Base-by-base conservation (phyloP, 2,888 invertebrate genomes). In the Caenorhabditis sulstoni region DNA sequence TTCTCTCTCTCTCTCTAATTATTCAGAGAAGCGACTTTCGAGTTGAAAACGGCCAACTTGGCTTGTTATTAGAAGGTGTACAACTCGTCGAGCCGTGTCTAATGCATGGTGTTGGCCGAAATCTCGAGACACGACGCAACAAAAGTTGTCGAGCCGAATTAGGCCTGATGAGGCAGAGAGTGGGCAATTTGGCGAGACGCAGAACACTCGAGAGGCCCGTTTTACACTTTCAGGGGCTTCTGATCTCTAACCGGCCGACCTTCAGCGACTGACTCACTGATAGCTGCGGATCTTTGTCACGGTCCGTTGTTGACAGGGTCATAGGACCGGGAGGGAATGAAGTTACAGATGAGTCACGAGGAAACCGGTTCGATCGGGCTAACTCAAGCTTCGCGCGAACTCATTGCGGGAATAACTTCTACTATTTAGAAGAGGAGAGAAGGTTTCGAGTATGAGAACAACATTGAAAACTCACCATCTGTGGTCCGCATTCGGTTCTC, bases 91-190 rank as follows among this genome's bases (percentile, higher is more conserved):
- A 71, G 71, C 71, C 71, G 64, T 71, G 71, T 71, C 71, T 71
- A 71, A 71, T 64, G 62, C 55, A 45, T 22, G 41, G 37, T 35
- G 45, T 57, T 37, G 62, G 52, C 49, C 45, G 41, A 71, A 71
- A 71, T 71, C 71, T 71, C 57, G 57, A 71, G 62, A 49, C 57
- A 41, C 29, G 62, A 49, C 57, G 50, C 29, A 29, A 29, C 29
- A 71, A 70, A 71, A 62, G 71, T 71, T 71, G 71, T 71, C 71
- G 71, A 71, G 71, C 62, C 64, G 71, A 62, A 71, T 71, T 71
- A 71, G 57, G 57, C 59, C 57, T 71, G 71, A 71, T 71, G 71
- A 53, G 68, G 50, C 37, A 47, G 18, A 50, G n/a, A 68, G 41
- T 18, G n/a, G 29, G 22, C 37, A 22, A 20, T 22, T n/a, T n/a